Evolutionary conservation across 64 coral and sea anemone species (phyloP), one percentile per base, ranked within the genome.

Genomic region (Acropora tenuis): DNA sequence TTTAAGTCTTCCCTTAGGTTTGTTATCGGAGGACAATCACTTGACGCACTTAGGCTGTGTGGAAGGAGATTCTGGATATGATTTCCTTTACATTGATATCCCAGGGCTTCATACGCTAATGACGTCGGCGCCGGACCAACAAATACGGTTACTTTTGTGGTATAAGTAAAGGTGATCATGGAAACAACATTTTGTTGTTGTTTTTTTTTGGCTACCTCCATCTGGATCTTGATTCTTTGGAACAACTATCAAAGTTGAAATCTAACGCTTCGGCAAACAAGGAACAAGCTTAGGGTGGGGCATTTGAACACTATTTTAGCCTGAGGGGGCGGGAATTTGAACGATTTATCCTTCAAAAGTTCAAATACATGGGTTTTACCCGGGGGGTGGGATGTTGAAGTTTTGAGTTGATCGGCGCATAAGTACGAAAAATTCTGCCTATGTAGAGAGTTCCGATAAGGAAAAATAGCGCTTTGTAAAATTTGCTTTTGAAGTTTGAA

Each of bases 61-160:
- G 18, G 76, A 72, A 48, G 92, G 86, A 48, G 83, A 79, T 30
- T 82, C 80, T 50, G 60, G 42, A 6, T 87, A 93, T 48, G 95
- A 96, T 75, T 75, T 96, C 74, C 58, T 96, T 30, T 96, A 93
- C 50, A 87, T 88, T 47, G 95, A 96, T 74, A 43, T 92, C 69
- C 12, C 75, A 77, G 95, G 95, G 30, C 86, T 96, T 69, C 87
- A 88, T 43, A 87, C 88, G 12, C 65, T 96, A 83, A 40, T 93
- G 75, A 77, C 63, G 2, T 86, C 74, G 42, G 80, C 10, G 52
- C 52, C 95, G 43, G 83, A 93, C 63, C 88, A 69, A 49, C 69
- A 80, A 52, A 93, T 87, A 58, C 91, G 82, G 48, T 68, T 79
- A 12, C 86, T 88, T 43, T 61, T 96, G 3, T 93, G 91, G 95